These are phyloP conservation scores for Lamproptera curius DNA, from an alignment of 2,888 invertebrate genomes.

Conservation along the genomic window DNA sequence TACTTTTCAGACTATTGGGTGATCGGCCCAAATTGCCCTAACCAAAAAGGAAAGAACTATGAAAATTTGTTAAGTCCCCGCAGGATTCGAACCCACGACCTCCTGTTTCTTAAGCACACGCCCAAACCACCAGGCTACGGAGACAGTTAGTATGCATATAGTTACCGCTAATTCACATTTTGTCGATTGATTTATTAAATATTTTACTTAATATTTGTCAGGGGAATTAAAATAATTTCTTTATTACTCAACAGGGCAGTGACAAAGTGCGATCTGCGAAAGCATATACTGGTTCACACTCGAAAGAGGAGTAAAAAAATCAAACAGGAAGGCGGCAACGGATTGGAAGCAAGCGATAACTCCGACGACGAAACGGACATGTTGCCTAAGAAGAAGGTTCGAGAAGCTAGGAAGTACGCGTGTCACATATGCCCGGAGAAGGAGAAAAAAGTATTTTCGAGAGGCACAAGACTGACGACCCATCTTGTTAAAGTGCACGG, in stretches of 20 bases:
- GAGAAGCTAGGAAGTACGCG: slow-evolving; percentile 54
- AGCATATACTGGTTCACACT: slow-evolving; percentile 73
- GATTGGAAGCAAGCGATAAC: slow-evolving; percentile 38
- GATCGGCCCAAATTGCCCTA: no score
- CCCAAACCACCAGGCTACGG: no score
- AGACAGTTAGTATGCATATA: no score
- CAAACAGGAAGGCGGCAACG: slow-evolving; percentile 22
- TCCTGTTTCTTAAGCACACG: no score
- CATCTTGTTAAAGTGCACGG: slow-evolving; percentile 86
- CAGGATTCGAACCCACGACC: no score
- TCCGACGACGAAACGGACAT: slow-evolving; percentile 33
- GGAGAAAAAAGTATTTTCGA: slow-evolving; percentile 69
- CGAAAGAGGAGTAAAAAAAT: slow-evolving; percentile 35
- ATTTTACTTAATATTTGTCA: no score
- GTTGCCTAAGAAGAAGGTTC: slow-evolving; percentile 40
- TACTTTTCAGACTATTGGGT: no score
- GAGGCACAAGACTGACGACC: slow-evolving; percentile 82
- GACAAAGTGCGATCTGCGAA: slow-evolving; percentile 76
- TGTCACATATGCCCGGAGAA: slow-evolving; percentile 87
- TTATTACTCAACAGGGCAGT: slow-evolving; percentile 67
- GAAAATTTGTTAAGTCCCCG: no score
- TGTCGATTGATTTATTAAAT: no score
- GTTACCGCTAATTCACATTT: no score
- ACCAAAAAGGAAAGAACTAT: no score
- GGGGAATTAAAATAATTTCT: background rate